Evolutionary conservation across 2,797 vertebrate genomes (phyloP).

Genomic region (Lateolabrax maculatus): DNA sequence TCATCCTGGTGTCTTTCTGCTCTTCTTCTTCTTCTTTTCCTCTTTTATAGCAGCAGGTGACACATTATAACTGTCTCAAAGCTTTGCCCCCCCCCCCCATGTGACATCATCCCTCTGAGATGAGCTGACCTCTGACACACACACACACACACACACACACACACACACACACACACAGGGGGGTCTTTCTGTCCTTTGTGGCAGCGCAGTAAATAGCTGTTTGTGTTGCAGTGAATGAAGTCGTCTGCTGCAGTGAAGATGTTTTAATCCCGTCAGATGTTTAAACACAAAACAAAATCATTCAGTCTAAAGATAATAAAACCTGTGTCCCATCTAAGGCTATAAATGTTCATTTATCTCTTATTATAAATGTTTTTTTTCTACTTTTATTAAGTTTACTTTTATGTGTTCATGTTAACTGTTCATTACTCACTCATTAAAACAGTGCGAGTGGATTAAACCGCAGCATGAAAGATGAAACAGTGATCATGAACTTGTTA

Average conservation of each 20-base stretch:
- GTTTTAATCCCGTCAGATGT: slow-evolving; percentile 26
- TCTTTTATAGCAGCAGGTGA: slow-evolving; percentile 55
- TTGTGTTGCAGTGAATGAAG: slow-evolving; percentile 41
- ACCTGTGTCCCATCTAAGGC: not conserved
- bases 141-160: slow-evolving; percentile 23
- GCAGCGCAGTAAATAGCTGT: slow-evolving; percentile 12
- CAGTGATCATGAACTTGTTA: too few relatives aligned
- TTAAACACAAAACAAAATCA: not conserved
- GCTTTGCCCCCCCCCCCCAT: slow-evolving; percentile 1
- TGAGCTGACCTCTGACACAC: slow-evolving; percentile 51
- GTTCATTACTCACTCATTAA: too few relatives aligned
- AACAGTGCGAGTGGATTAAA: too few relatives aligned
- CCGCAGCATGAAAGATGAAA: too few relatives aligned
- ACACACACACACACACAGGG: slow-evolving; percentile 1
- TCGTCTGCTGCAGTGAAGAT: slow-evolving; percentile 3
- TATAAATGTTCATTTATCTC: not conserved
- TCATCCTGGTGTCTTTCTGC: not conserved
- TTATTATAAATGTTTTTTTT: not conserved
- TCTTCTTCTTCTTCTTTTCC: slow-evolving; percentile 14
- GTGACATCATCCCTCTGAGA: slow-evolving; percentile 51
- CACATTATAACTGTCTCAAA: slow-evolving; percentile 43
- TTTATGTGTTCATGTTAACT: too few relatives aligned
- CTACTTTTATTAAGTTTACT: not conserved
- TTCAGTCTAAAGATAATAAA: not conserved
- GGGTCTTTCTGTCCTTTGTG: slow-evolving; percentile 50